These are phyloP conservation scores for Macropis europaea DNA, from an alignment of 2,888 invertebrate genomes.

Conservation along the genomic window DNA sequence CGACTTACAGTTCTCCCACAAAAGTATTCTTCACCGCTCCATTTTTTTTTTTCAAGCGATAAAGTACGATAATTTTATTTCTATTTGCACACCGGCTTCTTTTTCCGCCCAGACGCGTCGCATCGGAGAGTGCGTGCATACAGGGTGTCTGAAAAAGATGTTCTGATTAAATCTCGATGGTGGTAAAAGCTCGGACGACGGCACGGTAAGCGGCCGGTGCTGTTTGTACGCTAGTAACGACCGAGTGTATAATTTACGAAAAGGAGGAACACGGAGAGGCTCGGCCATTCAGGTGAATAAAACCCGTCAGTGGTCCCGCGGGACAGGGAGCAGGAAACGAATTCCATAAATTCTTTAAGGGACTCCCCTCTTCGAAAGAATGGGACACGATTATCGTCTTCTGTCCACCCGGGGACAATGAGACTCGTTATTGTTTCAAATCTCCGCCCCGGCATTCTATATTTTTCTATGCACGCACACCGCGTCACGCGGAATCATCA, in stretches of 20 bases:
- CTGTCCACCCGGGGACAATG: constrained; percentile 18
- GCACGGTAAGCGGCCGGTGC: constrained; percentile 5
- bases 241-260: constrained; percentile 61
- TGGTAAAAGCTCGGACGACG: neutral
- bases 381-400: constrained; percentile 37
- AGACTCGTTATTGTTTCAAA: constrained; percentile 46
- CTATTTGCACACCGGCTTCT: too few relatives aligned
- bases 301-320: constrained; percentile 29
- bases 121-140: too few relatives aligned
- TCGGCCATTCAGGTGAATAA: constrained; percentile 48
- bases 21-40: too few relatives aligned
- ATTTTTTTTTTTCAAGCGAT: too few relatives aligned
- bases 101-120: too few relatives aligned
- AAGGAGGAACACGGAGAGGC: constrained; percentile 22
- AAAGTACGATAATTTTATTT: too few relatives aligned
- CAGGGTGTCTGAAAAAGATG: too few relatives aligned
- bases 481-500: too few relatives aligned
- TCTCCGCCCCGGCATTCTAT: constrained; percentile 29
- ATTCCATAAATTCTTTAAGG: constrained; percentile 54
- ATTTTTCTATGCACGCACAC: too few relatives aligned
- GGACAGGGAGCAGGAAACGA: constrained; percentile 36
- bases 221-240: constrained; percentile 56
- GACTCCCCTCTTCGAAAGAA: constrained; percentile 12
- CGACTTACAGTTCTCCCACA: too few relatives aligned
- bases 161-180: constrained; percentile 44